These are phyloP conservation scores for Eptesicus fuscus DNA, from an alignment of 2,113 vertebrate species.

Conservation along the genomic window DNA sequence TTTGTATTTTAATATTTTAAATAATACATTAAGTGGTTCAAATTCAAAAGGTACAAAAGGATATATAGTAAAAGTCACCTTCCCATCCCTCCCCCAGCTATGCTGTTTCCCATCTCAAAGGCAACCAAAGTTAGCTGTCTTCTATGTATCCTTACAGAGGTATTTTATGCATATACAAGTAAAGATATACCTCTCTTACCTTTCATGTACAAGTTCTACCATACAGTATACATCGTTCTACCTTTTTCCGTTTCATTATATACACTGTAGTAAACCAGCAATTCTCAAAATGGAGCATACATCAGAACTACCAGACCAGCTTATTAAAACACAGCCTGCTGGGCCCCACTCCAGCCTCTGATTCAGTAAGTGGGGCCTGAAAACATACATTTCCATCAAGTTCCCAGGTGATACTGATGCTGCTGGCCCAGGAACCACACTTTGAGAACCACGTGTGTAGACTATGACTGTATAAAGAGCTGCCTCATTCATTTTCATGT, in stretches of 20 bases:
- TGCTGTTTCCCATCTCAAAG: neutral
- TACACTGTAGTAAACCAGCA: neutral
- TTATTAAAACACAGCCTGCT: neutral
- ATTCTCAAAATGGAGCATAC: neutral
- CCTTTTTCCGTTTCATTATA: neutral
- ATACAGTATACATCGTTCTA: neutral
- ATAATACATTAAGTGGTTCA: neutral
- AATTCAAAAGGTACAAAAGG: neutral
- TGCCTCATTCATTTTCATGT: neutral
- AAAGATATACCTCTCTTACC: neutral
- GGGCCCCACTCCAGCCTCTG: neutral
- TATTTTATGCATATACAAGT: neutral
- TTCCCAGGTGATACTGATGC: neutral
- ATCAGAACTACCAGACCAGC: neutral
- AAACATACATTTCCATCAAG: neutral
- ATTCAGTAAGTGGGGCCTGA: neutral
- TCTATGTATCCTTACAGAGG: neutral
- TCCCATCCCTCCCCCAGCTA: neutral
- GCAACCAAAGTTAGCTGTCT: neutral
- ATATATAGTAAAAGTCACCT: neutral
- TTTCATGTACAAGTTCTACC: neutral
- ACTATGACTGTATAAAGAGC: neutral
- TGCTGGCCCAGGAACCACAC: neutral
- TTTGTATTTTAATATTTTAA: neutral
- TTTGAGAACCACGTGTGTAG: neutral